Evolutionary conservation across 1,140 invertebrate species (phyloP), one percentile per base, ranked within the genome.

Genomic region (Lerema accius): DNA sequence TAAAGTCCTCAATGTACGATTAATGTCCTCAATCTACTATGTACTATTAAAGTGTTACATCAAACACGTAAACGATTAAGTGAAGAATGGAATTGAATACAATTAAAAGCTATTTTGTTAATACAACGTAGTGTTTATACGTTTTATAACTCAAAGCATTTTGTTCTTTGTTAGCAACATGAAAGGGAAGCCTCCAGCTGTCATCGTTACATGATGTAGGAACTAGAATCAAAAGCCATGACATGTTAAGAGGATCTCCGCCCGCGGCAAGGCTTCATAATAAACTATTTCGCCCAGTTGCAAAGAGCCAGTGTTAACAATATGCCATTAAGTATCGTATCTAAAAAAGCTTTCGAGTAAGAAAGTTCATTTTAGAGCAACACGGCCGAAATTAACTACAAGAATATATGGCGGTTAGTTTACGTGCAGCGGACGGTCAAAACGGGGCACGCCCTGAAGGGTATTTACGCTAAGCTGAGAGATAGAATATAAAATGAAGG

Each of bases 391-490:
- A 42, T 42, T 55, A 55, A 39, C 13, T 39, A 32, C 4, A 32
- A 32, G 19, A 23, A 5, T 23, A 2, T 23, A 51, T 15, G 39
- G 23, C 19, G 15, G 3, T 28, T 23, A 49, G 6, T 46, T 32
- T 23, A 23, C 13, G 23, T 49, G 42, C n/a, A 46, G 28, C 28
- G 28, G 39, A 19, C 32, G 61, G 32, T 55, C 43, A 19, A 60
- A 67, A 42, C 40, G 66, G 55, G 23, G 53, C 42, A 35, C n/a
- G 40, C 42, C 40, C 53, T 45, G 32, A 48, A 58, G 42, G 42
- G 26, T 58, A 58, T 42, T 58, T 58, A 58, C 53, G 40, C 40
- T 58, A 58, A 58, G 53, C 53, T 58, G 53, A 58, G 53, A 58
- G 42, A 58, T 58, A 40, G 39, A 55, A 55, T 40, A 55, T 55